Base-by-base conservation (phyloP, 2,113 vertebrate genomes). In the Solenodon paradoxus region DNA sequence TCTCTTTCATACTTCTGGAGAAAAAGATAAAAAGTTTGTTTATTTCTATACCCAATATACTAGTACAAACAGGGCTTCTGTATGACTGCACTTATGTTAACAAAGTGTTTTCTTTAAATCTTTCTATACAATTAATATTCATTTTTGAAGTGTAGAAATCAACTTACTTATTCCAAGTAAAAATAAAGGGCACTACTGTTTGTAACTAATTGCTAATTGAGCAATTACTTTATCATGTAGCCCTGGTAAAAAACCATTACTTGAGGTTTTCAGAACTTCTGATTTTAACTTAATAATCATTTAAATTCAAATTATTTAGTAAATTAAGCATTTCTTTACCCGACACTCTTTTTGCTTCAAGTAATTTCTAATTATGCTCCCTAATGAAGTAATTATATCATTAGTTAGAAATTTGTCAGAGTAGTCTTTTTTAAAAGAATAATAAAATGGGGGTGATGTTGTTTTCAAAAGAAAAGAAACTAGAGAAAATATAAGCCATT, bases 281-380 rank as follows among this genome's bases (percentile, higher is more conserved):
- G 94, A 95, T 97, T 97, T 97, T 96, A 96, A 96, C 95, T 95
- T 95, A 95, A 96, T 96, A 96, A 96, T 97, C 72, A 96, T 97
- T 86, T 71, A 59, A 95, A 84, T 95, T 2, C 32, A 97, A 97
- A 96, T 97, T 91, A 97, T 96, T 95, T 97, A 92, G 94, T 92
- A 96, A 97, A 96, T 97, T 95, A 94, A 96, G 75, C 74, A 96
- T 97, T 97, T 96, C 90, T 97, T 97, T 96, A 96, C 88, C 78
- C 96, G 92, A 78, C 11, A 5, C 55, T 96, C 85, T 97, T 97
- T 96, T 93, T 92, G 96, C 87, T 97, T 97, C 51, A 97, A 95
- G 89, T 92, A 97, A 97, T 97, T 97, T 95, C 72, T 96, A 96
- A 97, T 97, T 96, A 96, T 92, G 81, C 72, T 95, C 95, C 81